A percentile compares a stretch with the other conserved stretches of the same genome.
phyloP scores from a whole-genome alignment of 2,888 invertebrate species.

The Onchidella celtica region DNA sequence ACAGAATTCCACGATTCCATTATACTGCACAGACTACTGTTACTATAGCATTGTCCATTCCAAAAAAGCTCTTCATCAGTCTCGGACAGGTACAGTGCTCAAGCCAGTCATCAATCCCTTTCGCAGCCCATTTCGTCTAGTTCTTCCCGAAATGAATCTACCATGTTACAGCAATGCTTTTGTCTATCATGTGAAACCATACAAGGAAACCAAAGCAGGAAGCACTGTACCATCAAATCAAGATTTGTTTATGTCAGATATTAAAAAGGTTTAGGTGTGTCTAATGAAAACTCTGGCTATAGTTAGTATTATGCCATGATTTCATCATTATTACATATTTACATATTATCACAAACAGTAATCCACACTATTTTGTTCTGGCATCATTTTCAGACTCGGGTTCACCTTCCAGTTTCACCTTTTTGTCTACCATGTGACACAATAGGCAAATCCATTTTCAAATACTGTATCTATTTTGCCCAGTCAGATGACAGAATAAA shows the following conservation, averaged over 20 bases:
- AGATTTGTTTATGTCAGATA: neutral
- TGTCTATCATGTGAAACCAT: constrained; percentile 52
- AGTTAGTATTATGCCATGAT: neutral
- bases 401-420: too few relatives aligned
- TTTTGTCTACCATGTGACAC: too few relatives aligned
- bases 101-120: constrained; percentile 73
- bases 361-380: too few relatives aligned
- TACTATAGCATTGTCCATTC: constrained; percentile 71
- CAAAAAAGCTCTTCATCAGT: constrained; percentile 56
- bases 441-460: too few relatives aligned
- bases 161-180: constrained; percentile 76
- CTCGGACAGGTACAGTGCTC: constrained; percentile 59
- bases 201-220: neutral
- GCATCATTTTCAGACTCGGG: too few relatives aligned
- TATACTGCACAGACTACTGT: constrained; percentile 77
- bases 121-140: constrained; percentile 70
- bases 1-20: constrained; percentile 56
- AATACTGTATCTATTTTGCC: too few relatives aligned
- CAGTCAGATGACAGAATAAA: too few relatives aligned
- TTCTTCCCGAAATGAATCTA: constrained; percentile 68
- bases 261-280: neutral
- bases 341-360: too few relatives aligned
- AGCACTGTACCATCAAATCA: too few relatives aligned
- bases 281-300: neutral
- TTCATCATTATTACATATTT: too few relatives aligned